Evolutionary conservation across 2,113 vertebrate species (phyloP).

Genomic region (Sebastes schlegelii): DNA sequence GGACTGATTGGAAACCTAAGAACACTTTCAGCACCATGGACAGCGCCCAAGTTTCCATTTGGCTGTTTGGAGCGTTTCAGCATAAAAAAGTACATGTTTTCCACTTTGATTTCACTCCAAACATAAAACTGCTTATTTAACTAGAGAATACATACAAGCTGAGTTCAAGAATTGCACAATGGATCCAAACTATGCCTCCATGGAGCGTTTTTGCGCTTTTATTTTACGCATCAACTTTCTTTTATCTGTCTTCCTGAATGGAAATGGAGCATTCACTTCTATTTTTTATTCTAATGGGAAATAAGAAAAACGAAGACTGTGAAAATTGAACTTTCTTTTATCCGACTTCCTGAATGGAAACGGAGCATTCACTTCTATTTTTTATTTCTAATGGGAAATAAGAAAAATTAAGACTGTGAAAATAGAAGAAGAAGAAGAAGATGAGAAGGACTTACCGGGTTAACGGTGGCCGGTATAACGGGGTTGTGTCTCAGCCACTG

Average conservation of each 20-base stretch:
- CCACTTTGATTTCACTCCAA: neutral
- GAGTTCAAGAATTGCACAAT: neutral
- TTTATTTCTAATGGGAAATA: neutral
- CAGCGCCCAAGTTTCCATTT: constrained; percentile 54
- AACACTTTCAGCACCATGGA: constrained; percentile 74
- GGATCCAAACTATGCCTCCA: neutral
- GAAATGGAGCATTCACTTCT: constrained; percentile 2
- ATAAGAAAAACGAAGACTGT: neutral
- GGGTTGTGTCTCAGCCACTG: constrained; percentile 72
- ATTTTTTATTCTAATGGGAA: neutral
- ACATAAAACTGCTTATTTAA: neutral
- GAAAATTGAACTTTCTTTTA: constrained; percentile 36
- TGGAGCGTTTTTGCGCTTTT: neutral
- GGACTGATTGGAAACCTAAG: neutral
- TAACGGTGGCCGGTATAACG: constrained; percentile 66
- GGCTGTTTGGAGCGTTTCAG: neutral
- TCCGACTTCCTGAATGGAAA: neutral
- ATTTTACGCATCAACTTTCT: constrained; percentile 36
- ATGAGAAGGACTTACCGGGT: constrained; percentile 66
- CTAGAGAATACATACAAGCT: fast-evolving
- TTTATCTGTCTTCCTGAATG: neutral
- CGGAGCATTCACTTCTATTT: neutral
- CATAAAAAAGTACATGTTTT: neutral
- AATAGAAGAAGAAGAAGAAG: neutral
- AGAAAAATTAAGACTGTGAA: neutral